Base-by-base conservation (phyloP, 2,888 invertebrate genomes). In the Harmothoe impar region DNA sequence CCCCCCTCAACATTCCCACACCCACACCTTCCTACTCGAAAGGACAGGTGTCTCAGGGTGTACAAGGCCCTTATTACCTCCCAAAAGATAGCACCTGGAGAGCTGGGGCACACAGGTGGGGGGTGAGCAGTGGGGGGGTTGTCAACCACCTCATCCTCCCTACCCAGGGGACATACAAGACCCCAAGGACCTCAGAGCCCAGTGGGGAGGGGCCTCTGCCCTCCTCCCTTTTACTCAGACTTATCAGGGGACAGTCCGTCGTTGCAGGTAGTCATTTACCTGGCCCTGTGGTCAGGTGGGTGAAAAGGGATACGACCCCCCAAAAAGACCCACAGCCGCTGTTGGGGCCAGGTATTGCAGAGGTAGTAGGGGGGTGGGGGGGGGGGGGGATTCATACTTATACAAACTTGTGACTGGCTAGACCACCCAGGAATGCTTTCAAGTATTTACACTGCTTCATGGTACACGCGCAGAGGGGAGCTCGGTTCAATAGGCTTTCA, bases 271-370 rank as follows among this genome's bases (percentile, higher is more conserved):
- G 77, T 31, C 77, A 25, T 31, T 25, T 31, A 25, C 77, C 25
- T 15, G 17, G 77, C 29, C 17, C 77, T 77, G 77, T 77, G 77
- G 77, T 77, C 77, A 77, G 77, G 77, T 77, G 31, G 77, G 62
- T 25, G 77, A 77, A 62, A n/a, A 3, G 62, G 77, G 77, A 43
- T 3, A 43, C 43, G 3, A 43, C 43, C 43, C 43, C n/a, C 10
- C 43, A 43, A 43, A 43, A 43, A 43, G 43, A 43, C 43, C 43
- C 43, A 43, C 43, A 43, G 43, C 43, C 43, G 10, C 3, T 43
- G 43, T 43, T n/a, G n/a, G n/a, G 68, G 68, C 17, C 54, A 52
- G 12, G 68, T 68, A 68, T 7, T 68, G 68, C 17, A n/a, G 12
- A 17, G 54, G 54, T 17, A 17, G 54, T 17, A 52, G 62, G 62